phyloP scores from a whole-genome alignment of 1,140 invertebrate species.

The Acromyrmex charruanus region DNA sequence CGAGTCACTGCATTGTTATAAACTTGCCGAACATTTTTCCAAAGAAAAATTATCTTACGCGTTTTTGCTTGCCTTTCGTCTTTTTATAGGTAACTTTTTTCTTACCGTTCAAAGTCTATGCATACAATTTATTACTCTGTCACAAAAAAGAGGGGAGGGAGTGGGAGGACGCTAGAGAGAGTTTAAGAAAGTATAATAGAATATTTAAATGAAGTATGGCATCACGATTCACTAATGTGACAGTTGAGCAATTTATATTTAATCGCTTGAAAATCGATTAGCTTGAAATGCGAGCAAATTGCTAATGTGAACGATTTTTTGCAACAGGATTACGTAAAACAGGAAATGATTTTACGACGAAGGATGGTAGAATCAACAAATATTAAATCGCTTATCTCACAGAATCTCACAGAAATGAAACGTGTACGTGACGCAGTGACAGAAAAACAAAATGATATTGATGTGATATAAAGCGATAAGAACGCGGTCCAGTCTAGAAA shows the following conservation, averaged over 20 bases:
- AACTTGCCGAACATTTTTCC: background rate
- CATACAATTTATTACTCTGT: background rate
- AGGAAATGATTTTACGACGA: no score
- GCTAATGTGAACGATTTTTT: background rate
- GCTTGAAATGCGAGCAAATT: background rate
- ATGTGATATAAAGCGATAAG: no score
- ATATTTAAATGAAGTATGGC: background rate
- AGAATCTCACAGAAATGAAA: no score
- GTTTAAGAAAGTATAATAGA: background rate
- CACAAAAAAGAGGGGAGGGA: no score
- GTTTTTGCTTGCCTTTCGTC: background rate
- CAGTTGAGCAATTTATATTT: background rate
- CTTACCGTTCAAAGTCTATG: background rate
- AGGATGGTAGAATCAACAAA: background rate
- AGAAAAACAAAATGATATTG: no score
- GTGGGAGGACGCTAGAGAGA: background rate
- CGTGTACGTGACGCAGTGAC: no score
- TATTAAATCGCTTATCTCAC: background rate
- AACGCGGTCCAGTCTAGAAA: no score
- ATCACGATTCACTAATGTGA: background rate
- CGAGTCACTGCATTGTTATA: background rate
- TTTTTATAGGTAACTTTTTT: background rate
- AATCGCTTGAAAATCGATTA: background rate
- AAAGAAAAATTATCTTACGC: background rate
- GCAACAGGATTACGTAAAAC: background rate